Conservation (phyloP, 2,888 invertebrate species). For the Psococerastis gibbosa region DNA sequence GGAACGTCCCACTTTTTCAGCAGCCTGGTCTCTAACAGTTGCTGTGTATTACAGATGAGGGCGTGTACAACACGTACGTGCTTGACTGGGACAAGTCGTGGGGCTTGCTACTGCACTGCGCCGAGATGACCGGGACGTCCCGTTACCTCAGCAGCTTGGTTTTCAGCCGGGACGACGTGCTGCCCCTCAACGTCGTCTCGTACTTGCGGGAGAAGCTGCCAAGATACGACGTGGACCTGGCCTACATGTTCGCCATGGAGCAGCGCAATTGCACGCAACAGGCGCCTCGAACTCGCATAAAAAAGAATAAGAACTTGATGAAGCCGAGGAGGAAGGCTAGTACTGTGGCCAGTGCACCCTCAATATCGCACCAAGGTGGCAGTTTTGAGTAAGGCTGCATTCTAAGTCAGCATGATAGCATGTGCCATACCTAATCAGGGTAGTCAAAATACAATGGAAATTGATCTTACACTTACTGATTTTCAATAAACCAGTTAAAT, state of each 20-base stretch:
- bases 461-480: too few species aligned
- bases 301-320: not conserved
- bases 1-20: too few species aligned
- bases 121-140: constrained; percentile 58
- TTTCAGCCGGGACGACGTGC: constrained; percentile 40
- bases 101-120: constrained; percentile 69
- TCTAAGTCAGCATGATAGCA: too few species aligned
- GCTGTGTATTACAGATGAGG: constrained; percentile 32
- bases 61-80: constrained; percentile 72
- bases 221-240: constrained; percentile 62
- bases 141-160: constrained; percentile 68
- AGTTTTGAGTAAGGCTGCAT: too few species aligned
- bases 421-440: too few species aligned
- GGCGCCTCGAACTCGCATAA: not conserved
- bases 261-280: constrained; percentile 41
- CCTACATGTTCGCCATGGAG: constrained; percentile 65
- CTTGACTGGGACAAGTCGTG: constrained; percentile 70
- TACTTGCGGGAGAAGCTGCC: constrained; percentile 60
- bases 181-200: constrained; percentile 45
- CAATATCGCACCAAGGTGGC: too few species aligned
- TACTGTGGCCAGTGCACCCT: too few species aligned
- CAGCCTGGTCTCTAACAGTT: too few species aligned
- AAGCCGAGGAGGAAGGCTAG: too few species aligned
- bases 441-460: too few species aligned
- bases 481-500: too few species aligned